A percentile compares a stretch with the other conserved stretches of the same genome.
Evolutionary conservation across 1,140 invertebrate genomes (phyloP).

Genomic region (Latrodectus geometricus): DNA sequence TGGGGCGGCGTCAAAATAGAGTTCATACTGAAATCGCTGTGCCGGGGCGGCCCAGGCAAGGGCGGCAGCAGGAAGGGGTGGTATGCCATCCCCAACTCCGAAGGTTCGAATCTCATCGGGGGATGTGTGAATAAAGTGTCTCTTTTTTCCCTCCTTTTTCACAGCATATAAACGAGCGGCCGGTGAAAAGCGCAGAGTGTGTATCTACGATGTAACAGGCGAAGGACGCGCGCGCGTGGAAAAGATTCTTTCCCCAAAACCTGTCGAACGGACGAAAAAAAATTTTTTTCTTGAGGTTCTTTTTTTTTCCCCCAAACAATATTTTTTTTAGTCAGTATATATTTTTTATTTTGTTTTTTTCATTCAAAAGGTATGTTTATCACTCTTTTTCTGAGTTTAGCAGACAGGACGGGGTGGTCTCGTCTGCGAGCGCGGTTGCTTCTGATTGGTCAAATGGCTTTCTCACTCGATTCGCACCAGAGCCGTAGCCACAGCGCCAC

Average conservation of each 20-base stretch:
- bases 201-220: not conserved
- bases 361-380: conserved; percentile 18
- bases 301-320: not conserved
- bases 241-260: not conserved
- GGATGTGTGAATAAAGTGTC: not conserved
- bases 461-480: conserved; percentile 51
- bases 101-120: conserved; percentile 62
- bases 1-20: conserved; percentile 67
- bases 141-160: not conserved
- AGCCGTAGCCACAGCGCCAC: conserved; percentile 48
- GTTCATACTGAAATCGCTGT: conserved; percentile 56
- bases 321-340: not conserved
- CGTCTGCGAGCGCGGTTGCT: conserved; percentile 34
- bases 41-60: conserved; percentile 68
- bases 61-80: conserved; percentile 72
- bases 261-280: conserved; percentile 18
- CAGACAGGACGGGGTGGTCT: conserved; percentile 47
- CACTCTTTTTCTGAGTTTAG: conserved; percentile 18
- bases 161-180: not conserved
- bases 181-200: not conserved
- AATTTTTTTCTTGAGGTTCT: conserved; percentile 7
- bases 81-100: conserved; percentile 53
- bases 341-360: conserved; percentile 4
- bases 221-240: not conserved
- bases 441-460: conserved; percentile 52